Base-by-base conservation (phyloP, 2,888 invertebrate species). In the Uloborus plumipes region DNA sequence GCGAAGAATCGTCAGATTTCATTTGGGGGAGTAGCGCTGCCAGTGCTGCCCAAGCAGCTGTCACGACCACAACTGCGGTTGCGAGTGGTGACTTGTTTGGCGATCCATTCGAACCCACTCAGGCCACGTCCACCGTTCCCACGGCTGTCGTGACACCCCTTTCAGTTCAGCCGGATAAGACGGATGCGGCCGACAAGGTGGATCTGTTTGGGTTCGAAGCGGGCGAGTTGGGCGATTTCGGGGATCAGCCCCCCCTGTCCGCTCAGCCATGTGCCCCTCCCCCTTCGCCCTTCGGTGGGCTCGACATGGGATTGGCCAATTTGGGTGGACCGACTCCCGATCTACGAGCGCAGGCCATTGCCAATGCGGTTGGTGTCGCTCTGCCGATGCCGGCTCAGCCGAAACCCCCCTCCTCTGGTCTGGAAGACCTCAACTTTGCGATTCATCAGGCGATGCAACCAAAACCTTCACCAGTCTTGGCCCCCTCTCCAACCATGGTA, bases 281-380 rank as follows among this genome's bases (percentile, higher is more conserved):
- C n/a, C 85, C 85, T 4, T 85, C 85, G n/a, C 85, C 85, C 2
- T 85, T 85, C 69, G 85, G 85, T 13, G 76, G 83, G 0, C 55
- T 83, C 1, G 85, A 85, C 18, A 64, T 84, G 16, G 71, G 72
- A 3, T 50, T 77, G 26, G 59, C 66, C 15, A 31, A 67, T 9
- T 55, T 80, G 1, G 73, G 72, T 2, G 39, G 53, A 22, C 59
- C 76, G 11, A 49, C 75, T 7, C 62, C 78, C 2, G 79, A 84
- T n/a, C 62, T 84, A 0, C 31, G 79, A 49, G 73, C 84, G 22
- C 80, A 80, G 18, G 74, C 84, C 14, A 72, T 77, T 18, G 83
- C 83, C 7, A 76, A 83, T 77, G 76, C 77, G 13, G 77, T 74
- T 14, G 83, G 77, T 3, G 75, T 73, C 47, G 72, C 80, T 20